Conservation (phyloP, 2,797 vertebrate genomes). For the Sandelia bainsii region DNA sequence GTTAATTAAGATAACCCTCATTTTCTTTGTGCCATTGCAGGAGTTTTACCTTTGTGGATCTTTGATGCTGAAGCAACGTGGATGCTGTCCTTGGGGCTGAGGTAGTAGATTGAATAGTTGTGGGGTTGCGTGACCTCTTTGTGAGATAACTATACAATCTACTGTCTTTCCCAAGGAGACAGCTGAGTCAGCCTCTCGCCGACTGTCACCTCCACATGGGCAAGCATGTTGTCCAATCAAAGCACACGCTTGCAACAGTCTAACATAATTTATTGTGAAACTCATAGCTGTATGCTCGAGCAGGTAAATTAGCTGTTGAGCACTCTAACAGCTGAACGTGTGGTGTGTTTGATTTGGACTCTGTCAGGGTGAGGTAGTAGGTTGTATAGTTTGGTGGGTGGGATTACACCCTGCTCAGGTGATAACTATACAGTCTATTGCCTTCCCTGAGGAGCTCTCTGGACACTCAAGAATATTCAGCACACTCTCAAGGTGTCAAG, state of each 20-base stretch:
- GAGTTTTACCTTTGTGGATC: slow-evolving; percentile 55
- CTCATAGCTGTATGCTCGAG: slow-evolving; percentile 6
- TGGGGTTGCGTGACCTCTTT: slow-evolving; percentile 88
- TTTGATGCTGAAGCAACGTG: slow-evolving; percentile 55
- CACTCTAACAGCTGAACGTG: slow-evolving; percentile 8
- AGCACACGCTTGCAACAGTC: slow-evolving; percentile 34
- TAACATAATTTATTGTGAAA: slow-evolving; percentile 23
- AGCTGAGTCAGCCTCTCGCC: slow-evolving; percentile 84
- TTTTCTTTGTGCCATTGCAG: slow-evolving; percentile 63
- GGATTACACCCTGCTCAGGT: slow-evolving; percentile 90
- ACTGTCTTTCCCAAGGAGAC: slow-evolving; percentile 97
- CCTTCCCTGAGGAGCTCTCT: slow-evolving; percentile 90
- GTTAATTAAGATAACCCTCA: slow-evolving; percentile 44
- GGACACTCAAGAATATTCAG: slow-evolving; percentile 36
- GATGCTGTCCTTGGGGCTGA: slow-evolving; percentile 95
- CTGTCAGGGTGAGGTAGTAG: slow-evolving; percentile 94
- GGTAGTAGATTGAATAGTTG: slow-evolving; percentile 99
- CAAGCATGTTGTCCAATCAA: slow-evolving; percentile 39
- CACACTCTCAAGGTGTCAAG: slow-evolving; percentile 13
- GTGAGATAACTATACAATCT: slow-evolving; percentile 96
- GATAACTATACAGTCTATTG: slow-evolving; percentile 98
- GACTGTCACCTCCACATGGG: slow-evolving; percentile 48
- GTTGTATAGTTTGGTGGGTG: slow-evolving; percentile 97
- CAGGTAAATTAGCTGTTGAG: slow-evolving; percentile 8
- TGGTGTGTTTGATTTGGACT: slow-evolving; percentile 61